phyloP scores from a whole-genome alignment of 2,797 vertebrate species.

The Karalla daura region DNA sequence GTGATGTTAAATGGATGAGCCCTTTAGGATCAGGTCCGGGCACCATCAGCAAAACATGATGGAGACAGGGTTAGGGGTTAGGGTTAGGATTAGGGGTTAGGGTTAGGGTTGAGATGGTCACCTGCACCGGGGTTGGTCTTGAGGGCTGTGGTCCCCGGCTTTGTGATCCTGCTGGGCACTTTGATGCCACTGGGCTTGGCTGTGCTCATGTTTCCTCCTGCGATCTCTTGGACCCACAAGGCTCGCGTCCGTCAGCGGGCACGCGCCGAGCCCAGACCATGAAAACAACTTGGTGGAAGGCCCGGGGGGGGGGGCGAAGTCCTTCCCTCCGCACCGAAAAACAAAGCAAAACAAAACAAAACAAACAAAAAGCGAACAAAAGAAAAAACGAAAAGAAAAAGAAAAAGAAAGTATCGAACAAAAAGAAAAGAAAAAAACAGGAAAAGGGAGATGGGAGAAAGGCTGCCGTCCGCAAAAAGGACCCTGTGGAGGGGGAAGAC shows the following conservation, averaged over 20 bases:
- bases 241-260: constrained; percentile 67
- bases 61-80: too few species aligned
- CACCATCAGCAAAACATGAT: too few species aligned
- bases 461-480: constrained; percentile 23
- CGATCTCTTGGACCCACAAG: constrained; percentile 59
- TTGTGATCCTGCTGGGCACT: constrained; percentile 92
- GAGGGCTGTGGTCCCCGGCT: constrained; percentile 81
- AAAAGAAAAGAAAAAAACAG: constrained; percentile 44
- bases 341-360: constrained; percentile 21
- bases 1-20: too few species aligned
- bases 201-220: constrained; percentile 89
- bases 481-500: constrained; percentile 57
- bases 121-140: constrained; percentile 80
- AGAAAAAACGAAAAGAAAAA: constrained; percentile 9
- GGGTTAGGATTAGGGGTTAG: too few species aligned
- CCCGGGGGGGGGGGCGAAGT: constrained; percentile 30
- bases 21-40: too few species aligned
- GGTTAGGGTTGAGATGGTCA: constrained; percentile 57
- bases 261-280: constrained; percentile 87
- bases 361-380: constrained; percentile 1
- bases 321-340: constrained; percentile 33
- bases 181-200: constrained; percentile 95
- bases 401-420: constrained; percentile 36
- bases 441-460: constrained; percentile 60
- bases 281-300: constrained; percentile 70